Base-by-base conservation (phyloP, 2,888 invertebrate genomes). In the Melieria omissa region DNA sequence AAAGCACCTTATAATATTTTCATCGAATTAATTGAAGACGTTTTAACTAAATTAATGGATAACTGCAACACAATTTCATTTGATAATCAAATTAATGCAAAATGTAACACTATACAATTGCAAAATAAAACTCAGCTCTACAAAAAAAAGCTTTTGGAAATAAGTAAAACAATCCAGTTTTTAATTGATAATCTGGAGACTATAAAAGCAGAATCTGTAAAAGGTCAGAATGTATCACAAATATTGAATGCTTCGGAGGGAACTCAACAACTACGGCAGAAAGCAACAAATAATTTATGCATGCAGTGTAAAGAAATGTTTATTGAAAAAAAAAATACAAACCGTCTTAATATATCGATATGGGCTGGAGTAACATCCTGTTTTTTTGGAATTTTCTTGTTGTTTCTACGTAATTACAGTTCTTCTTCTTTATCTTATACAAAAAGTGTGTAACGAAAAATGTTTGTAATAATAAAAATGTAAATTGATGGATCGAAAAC, bases 321-420 rank as follows among this genome's bases (percentile, higher is more conserved):
- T 16, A 60, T 14, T 44, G 60, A 14, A 67, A 67, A 67, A 61
- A 67, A 52, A 41, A 41, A 60, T 9, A 42, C 61, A 41, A 55
- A 70, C 10, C 61, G 64, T 42, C 62, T 41, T 62, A 64, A 57
- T 47, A 60, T 66, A 45, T 65, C 70, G 7, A 52, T 73, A 49
- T 73, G 94, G 91, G 92, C 95, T 89, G 95, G 95, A 88, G 92
- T 95, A 87, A 94, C 95, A 86, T 94, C 94, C 86, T 95, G 95
- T 90, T 90, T 95, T 88, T 95, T 95, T 94, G 95, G 95, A 87
- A 89, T 92, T 61, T 14, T 71, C 87, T 89, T 92, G 88, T 90
- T 92, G 88, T 90, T 92, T 89, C 89, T 92, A 89, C 91, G 91
- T 89, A 89, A 90, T 87, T 91, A 63, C 67, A 67, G 67, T 61